Conservation (phyloP, 2,888 invertebrate genomes). For the Ctena decussata region DNA sequence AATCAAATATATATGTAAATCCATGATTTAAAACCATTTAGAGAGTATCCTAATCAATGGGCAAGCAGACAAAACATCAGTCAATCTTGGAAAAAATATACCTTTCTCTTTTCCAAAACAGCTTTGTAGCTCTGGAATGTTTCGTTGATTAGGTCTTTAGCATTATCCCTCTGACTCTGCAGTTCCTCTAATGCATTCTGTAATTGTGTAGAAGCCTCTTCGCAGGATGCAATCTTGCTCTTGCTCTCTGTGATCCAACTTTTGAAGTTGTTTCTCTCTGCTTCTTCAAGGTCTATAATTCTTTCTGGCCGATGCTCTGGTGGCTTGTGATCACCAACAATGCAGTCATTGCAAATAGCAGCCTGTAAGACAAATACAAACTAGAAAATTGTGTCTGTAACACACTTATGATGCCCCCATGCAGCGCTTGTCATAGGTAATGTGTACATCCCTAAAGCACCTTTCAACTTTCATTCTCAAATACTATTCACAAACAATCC, state of each 20-base stretch:
- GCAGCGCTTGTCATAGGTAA: too few relatives aligned
- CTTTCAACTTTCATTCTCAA: too few relatives aligned
- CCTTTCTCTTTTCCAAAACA: conserved; percentile 91
- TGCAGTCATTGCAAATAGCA: conserved; percentile 95
- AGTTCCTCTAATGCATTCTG: conserved; percentile 94
- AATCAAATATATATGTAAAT: too few relatives aligned
- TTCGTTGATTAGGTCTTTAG: conserved; percentile 91
- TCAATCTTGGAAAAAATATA: too few relatives aligned
- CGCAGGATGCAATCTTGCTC: conserved; percentile 92
- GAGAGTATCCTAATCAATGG: too few relatives aligned
- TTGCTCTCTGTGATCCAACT: conserved; percentile 92
- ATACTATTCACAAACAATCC: too few relatives aligned
- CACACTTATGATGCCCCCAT: too few relatives aligned
- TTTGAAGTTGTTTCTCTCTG: conserved; percentile 93
- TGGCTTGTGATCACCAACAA: conserved; percentile 93
- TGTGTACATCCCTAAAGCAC: too few relatives aligned
- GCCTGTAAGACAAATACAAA: conserved; percentile 89
- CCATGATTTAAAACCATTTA: too few relatives aligned
- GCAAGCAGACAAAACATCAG: too few relatives aligned
- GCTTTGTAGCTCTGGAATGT: conserved; percentile 89
- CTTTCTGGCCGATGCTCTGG: conserved; percentile 94
- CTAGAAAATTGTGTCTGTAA: too few relatives aligned
- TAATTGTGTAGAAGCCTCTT: conserved; percentile 92
- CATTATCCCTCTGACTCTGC: conserved; percentile 95
- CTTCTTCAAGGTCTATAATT: conserved; percentile 92